Conservation (phyloP, 2,797 vertebrate species). For the Myripristis murdjan region DNA sequence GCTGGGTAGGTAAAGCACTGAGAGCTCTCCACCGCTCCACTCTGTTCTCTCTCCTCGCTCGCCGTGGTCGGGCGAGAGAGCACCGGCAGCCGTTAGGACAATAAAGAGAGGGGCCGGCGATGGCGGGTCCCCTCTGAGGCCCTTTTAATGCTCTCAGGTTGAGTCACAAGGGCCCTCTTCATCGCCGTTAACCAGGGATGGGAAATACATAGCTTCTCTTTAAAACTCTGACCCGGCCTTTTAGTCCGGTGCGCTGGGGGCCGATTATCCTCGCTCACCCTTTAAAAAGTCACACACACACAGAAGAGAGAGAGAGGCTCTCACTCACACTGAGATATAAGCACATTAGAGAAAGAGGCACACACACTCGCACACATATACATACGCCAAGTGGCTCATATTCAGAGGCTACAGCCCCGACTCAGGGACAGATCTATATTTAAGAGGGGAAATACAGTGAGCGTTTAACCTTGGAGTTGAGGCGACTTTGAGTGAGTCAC, state of each 20-base stretch:
- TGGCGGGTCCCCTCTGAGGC: slow-evolving; percentile 71
- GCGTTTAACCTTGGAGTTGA: slow-evolving; percentile 72
- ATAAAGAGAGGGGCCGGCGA: slow-evolving; percentile 75
- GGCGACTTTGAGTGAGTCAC: slow-evolving; percentile 70
- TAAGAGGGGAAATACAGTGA: slow-evolving; percentile 60
- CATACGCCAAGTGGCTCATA: slow-evolving; percentile 57
- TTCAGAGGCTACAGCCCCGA: slow-evolving; percentile 47
- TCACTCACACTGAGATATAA: slow-evolving; percentile 34
- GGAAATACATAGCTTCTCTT: slow-evolving; percentile 80
- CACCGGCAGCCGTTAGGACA: slow-evolving; percentile 74
- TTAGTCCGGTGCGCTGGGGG: slow-evolving; percentile 80
- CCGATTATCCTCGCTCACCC: slow-evolving; percentile 84
- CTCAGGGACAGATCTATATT: slow-evolving; percentile 65
- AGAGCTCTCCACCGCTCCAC: slow-evolving; percentile 76
- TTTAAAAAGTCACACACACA: slow-evolving; percentile 66
- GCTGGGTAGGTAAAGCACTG: slow-evolving; percentile 57
- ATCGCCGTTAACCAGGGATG: slow-evolving; percentile 74
- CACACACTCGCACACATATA: slow-evolving; percentile 32
- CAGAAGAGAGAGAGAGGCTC: slow-evolving; percentile 39
- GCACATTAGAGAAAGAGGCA: slow-evolving; percentile 48
- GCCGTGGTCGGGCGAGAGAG: slow-evolving; percentile 49
- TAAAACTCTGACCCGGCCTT: slow-evolving; percentile 86
- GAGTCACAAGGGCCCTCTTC: slow-evolving; percentile 83
- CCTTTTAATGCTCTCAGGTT: slow-evolving; percentile 82
- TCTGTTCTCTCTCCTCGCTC: slow-evolving; percentile 58